Conservation (phyloP, 2,113 vertebrate species). For the Clupea harengus region DNA sequence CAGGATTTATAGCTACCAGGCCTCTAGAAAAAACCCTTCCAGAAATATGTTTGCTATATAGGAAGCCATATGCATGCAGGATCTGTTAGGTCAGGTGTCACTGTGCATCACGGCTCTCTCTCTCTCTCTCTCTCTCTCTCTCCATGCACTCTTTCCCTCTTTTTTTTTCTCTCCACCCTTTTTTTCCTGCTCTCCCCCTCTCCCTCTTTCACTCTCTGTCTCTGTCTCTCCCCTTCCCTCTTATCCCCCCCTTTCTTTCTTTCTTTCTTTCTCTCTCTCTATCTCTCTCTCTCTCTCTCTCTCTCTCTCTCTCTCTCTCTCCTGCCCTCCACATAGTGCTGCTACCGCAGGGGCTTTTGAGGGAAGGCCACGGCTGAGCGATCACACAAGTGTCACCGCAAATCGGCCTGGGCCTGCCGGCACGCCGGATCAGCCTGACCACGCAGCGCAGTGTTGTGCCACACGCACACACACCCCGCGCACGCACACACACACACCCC, state of each 20-base stretch:
- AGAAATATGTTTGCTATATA: not conserved
- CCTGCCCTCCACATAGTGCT: not conserved
- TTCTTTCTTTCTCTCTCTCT: not conserved
- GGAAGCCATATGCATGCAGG: not conserved
- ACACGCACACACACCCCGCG: not conserved
- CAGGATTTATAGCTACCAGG: not conserved
- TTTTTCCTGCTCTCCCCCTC: not conserved
- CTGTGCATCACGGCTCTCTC: not conserved
- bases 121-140: not conserved
- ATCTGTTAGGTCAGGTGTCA: not conserved
- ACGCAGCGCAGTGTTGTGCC: slow-evolving; percentile 57
- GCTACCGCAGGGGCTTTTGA: not conserved
- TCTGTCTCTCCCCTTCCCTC: not conserved
- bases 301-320: not conserved
- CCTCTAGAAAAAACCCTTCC: not conserved
- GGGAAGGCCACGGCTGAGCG: slow-evolving; percentile 49
- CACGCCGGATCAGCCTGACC: slow-evolving; percentile 39
- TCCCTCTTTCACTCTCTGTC: not conserved
- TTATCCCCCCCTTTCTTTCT: not conserved
- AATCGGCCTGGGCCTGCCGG: slow-evolving; percentile 49
- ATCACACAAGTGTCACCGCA: slow-evolving; percentile 56
- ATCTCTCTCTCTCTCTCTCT: not conserved
- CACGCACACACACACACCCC: not conserved
- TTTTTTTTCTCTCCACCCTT: too few species aligned
- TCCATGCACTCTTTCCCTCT: too few species aligned